Evolutionary conservation across 2,113 vertebrate genomes (phyloP).

Genomic region (Larimichthys crocea): DNA sequence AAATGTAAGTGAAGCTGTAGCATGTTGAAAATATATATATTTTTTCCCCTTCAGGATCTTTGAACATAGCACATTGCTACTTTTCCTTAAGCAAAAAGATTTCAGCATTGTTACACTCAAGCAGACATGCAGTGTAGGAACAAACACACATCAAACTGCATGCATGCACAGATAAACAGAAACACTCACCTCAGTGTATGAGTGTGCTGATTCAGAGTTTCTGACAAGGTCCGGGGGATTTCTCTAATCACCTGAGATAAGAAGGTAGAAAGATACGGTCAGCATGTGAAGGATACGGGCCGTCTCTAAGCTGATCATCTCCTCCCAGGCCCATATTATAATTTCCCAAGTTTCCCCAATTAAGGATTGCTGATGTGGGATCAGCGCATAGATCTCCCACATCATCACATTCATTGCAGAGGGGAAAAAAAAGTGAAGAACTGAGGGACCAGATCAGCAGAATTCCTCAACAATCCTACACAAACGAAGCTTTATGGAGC

Average conservation of each 20-base stretch:
- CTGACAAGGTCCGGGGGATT: conserved; percentile 72
- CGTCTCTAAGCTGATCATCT: conserved; percentile 59
- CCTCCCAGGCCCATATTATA: conserved; percentile 39
- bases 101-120: not conserved
- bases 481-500: conserved; percentile 5
- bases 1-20: not conserved
- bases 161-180: conserved; percentile 7
- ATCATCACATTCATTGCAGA: conserved; percentile 45
- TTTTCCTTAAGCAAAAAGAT: not conserved
- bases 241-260: conserved; percentile 76
- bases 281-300: conserved; percentile 57
- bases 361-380: conserved; percentile 59
- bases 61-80: not conserved
- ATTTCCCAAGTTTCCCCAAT: conserved; percentile 56
- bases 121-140: not conserved
- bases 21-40: not conserved
- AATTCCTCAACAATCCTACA: conserved; percentile 34
- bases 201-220: conserved; percentile 71
- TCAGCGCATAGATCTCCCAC: conserved; percentile 24
- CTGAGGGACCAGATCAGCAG: conserved; percentile 58
- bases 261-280: conserved; percentile 61
- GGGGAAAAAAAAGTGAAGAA: conserved; percentile 12
- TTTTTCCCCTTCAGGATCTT: too few species aligned
- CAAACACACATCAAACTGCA: not conserved
- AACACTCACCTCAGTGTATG: conserved; percentile 73